Percentiles rank a stretch among this genome's conserved stretches.
These are phyloP conservation scores for Chalcosyrphus nemorum DNA, from an alignment of 2,888 invertebrate species.

Conservation along the genomic window DNA sequence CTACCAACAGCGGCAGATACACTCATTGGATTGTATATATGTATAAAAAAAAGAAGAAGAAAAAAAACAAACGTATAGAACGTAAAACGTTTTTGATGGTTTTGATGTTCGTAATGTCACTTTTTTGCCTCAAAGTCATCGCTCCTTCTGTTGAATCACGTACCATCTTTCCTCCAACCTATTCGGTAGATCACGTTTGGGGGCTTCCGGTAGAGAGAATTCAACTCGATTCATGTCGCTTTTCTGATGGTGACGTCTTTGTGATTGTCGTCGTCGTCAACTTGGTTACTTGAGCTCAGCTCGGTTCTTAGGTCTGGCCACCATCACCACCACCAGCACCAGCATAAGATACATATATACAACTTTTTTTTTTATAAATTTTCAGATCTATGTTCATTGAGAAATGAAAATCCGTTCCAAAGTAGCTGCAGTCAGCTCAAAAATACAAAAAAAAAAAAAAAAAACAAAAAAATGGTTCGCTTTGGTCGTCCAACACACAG, in stretches of 20 bases:
- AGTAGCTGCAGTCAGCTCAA: constrained; percentile 54
- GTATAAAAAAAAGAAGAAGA: not conserved
- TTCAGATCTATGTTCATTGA: constrained; percentile 73
- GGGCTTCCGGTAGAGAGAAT: constrained; percentile 73
- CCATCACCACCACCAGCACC: not conserved
- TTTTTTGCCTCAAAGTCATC: constrained; percentile 73
- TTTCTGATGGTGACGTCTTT: constrained; percentile 73
- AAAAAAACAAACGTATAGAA: constrained; percentile 45
- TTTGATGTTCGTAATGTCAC: constrained; percentile 73
- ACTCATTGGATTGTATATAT: not conserved
- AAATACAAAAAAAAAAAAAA: constrained; percentile 37
- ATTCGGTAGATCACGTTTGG: constrained; percentile 73
- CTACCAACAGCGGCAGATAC: no score
- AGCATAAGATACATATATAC: constrained; percentile 12
- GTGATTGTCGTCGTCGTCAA: constrained; percentile 65
- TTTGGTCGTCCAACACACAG: constrained; percentile 37
- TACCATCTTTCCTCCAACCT: constrained; percentile 73
- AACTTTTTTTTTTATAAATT: constrained; percentile 58
- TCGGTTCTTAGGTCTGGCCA: not conserved
- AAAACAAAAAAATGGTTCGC: constrained; percentile 59
- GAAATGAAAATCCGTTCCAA: constrained; percentile 72
- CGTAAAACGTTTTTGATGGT: constrained; percentile 72
- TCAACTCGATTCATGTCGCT: constrained; percentile 73
- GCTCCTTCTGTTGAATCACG: constrained; percentile 73
- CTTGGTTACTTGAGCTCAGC: constrained; percentile 49